phyloP scores from a whole-genome alignment of 2,113 vertebrate species.

The Chitala chitala region DNA sequence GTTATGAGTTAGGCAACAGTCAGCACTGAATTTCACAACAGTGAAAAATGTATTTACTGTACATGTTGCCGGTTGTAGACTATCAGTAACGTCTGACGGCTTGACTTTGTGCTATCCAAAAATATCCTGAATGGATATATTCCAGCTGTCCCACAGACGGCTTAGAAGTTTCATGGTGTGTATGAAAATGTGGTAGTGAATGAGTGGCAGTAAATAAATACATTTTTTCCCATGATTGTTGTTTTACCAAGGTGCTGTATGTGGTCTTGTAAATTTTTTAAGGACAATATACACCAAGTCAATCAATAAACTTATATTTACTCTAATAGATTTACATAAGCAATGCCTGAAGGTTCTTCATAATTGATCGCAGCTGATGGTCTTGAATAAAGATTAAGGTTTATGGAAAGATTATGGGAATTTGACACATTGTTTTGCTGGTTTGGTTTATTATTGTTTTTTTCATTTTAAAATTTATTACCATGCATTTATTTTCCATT shows the following conservation, averaged over 20 bases:
- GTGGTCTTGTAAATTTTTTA: background rate
- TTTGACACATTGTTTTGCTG: background rate
- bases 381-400: background rate
- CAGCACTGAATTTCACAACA: background rate
- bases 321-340: too few species aligned
- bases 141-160: background rate
- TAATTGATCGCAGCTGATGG: background rate
- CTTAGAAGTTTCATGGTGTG: background rate
- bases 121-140: background rate
- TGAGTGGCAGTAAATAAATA: background rate
- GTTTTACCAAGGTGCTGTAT: background rate
- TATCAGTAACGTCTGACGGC: background rate
- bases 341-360: background rate
- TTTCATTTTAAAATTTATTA: background rate
- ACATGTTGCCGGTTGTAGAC: background rate
- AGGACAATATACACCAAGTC: slow-evolving; percentile 5
- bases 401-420: background rate
- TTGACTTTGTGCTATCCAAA: background rate
- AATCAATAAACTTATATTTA: background rate
- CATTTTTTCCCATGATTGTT: background rate
- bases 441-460: background rate
- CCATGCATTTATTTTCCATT: background rate
- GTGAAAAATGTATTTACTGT: slow-evolving; percentile 14
- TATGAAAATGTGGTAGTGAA: slow-evolving; percentile 2
- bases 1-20: slow-evolving; percentile 14